Evolutionary conservation across 2,113 vertebrate genomes (phyloP).

Genomic region (Bothrops jararaca): DNA sequence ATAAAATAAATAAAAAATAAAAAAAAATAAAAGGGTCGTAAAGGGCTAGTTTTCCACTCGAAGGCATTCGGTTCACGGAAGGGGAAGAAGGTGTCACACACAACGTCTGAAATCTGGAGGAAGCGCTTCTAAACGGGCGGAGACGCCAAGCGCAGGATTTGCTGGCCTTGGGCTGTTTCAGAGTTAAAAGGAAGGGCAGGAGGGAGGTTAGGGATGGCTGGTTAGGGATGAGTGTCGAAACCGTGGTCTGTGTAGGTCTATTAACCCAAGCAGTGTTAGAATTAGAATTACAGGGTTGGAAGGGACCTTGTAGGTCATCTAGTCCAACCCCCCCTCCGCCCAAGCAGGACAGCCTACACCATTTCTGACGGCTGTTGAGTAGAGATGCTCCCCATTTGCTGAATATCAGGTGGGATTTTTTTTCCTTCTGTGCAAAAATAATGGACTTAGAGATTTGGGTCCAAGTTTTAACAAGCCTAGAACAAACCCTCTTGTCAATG

Average conservation of each 20-base stretch:
- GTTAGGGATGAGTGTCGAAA: not conserved
- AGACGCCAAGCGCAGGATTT: not conserved
- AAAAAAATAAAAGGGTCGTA: not conserved
- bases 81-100: too few relatives aligned
- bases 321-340: too few relatives aligned
- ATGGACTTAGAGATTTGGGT: not conserved
- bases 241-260: not conserved
- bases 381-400: not conserved
- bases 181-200: not conserved
- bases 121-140: not conserved
- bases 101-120: not conserved
- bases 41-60: not conserved
- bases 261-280: not conserved
- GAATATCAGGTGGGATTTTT: not conserved
- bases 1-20: too few relatives aligned
- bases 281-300: too few relatives aligned
- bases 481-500: not conserved
- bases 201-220: not conserved
- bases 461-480: not conserved
- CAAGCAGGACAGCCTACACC: too few relatives aligned
- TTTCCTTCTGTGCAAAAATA: not conserved
- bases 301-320: too few relatives aligned
- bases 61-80: not conserved
- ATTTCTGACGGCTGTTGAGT: too few relatives aligned
- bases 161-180: not conserved